These are phyloP conservation scores for Chymomyza procnemis DNA, from an alignment of 2,888 invertebrate genomes.

Conservation along the genomic window DNA sequence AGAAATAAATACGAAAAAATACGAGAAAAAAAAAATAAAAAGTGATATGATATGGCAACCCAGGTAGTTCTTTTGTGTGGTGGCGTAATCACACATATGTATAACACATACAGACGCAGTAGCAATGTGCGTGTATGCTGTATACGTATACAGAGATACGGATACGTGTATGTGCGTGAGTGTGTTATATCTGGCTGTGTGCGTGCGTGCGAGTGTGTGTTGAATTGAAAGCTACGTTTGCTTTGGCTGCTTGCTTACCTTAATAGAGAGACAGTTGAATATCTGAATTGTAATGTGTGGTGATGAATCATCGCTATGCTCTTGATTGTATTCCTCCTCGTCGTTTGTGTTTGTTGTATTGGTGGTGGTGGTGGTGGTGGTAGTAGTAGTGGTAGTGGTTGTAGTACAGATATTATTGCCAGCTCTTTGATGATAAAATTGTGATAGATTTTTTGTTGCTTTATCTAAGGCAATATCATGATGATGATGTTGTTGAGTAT, in stretches of 20 bases:
- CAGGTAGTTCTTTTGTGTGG: constrained; percentile 37
- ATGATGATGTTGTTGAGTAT: constrained; percentile 17
- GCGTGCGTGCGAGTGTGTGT: constrained; percentile 36
- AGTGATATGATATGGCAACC: constrained; percentile 25
- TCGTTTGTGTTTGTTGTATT: not conserved
- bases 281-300: constrained; percentile 81
- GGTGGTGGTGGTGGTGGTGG: constrained; percentile 4
- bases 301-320: constrained; percentile 75
- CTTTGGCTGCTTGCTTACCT: constrained; percentile 84
- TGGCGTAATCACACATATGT: constrained; percentile 8
- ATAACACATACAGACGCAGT: not conserved
- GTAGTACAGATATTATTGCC: constrained; percentile 29
- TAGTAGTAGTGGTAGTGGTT: not conserved
- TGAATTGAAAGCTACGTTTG: constrained; percentile 56
- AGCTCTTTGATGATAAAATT: constrained; percentile 31
- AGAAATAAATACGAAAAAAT: too few relatives aligned
- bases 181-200: constrained; percentile 4
- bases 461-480: constrained; percentile 37
- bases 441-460: constrained; percentile 25
- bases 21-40: not conserved
- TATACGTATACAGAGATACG: not conserved
- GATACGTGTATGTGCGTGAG: constrained; percentile 18
- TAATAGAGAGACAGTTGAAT: constrained; percentile 88
- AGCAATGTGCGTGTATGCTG: not conserved
- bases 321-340: constrained; percentile 50